phyloP scores from a whole-genome alignment of 2,888 invertebrate genomes.

The Cosmia trapezina region DNA sequence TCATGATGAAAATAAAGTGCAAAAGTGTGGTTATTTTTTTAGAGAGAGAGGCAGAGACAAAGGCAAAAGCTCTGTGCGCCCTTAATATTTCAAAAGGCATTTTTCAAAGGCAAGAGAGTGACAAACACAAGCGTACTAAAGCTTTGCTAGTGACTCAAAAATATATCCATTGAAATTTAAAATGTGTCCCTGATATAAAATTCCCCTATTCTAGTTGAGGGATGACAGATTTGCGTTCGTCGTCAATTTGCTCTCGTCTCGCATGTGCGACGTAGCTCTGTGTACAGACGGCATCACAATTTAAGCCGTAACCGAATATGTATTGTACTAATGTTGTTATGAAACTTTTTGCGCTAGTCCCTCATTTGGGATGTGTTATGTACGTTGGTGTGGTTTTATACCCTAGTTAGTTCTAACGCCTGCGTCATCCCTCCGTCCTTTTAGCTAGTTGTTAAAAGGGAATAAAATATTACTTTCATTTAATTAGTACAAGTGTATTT shows the following conservation, averaged over 20 bases:
- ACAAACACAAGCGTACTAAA: slow-evolving; percentile 6
- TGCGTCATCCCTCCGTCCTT: slow-evolving; percentile 1
- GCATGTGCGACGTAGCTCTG: slow-evolving; percentile 26
- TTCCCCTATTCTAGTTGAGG: slow-evolving; percentile 40
- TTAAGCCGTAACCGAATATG: slow-evolving; percentile 1
- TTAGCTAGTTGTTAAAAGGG: slow-evolving; percentile 5
- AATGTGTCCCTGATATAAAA: slow-evolving; percentile 36
- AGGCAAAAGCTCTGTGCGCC: background rate
- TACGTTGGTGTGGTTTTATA: slow-evolving; percentile 39
- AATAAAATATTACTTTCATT: slow-evolving; percentile 33
- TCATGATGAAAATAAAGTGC: no score
- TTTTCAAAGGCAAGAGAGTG: background rate
- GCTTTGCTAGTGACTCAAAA: slow-evolving; percentile 16
- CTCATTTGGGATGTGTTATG: slow-evolving; percentile 24
- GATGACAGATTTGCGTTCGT: slow-evolving; percentile 62
- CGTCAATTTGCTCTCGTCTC: slow-evolving; percentile 52
- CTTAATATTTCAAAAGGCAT: background rate
- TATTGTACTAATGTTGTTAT: slow-evolving; percentile 33
- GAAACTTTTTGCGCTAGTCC: slow-evolving; percentile 41
- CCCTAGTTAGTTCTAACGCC: slow-evolving; percentile 2
- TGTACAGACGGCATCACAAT: slow-evolving; percentile 51
- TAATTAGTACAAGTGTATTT: slow-evolving; percentile 10
- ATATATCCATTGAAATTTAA: slow-evolving; percentile 36
- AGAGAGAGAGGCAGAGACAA: no score
- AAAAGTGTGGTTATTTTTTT: no score